A percentile compares a stretch with the other conserved stretches of the same genome.
These are phyloP conservation scores for Chionodraco myersi DNA, from an alignment of 2,113 vertebrate species.

Conservation along the genomic window DNA sequence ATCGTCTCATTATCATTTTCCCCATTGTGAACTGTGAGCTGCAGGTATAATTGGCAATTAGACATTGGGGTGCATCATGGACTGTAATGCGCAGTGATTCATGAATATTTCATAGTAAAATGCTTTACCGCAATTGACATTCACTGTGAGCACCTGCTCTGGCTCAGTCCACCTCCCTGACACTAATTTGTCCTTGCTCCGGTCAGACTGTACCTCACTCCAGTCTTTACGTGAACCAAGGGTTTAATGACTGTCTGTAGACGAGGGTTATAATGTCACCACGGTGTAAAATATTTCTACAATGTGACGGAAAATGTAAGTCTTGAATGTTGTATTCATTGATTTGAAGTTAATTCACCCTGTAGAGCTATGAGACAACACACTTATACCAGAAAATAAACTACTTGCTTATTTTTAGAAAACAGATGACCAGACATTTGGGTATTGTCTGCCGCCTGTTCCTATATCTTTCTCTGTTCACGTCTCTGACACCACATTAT, in stretches of 20 bases:
- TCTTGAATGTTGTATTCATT: constrained; percentile 24
- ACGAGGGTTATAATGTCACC: constrained; percentile 30
- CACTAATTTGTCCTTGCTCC: constrained; percentile 60
- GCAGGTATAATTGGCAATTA: constrained; percentile 69
- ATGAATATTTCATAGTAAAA: constrained; percentile 76
- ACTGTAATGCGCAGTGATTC: constrained; percentile 46
- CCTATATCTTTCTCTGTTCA: constrained; percentile 37
- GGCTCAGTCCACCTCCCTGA: constrained; percentile 46
- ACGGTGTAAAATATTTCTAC: constrained; percentile 11
- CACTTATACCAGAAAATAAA: constrained; percentile 9
- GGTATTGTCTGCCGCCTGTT: constrained; percentile 26
- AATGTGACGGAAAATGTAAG: constrained; percentile 24
- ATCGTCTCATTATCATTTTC: neutral
- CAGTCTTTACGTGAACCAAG: constrained; percentile 10
- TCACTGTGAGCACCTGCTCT: constrained; percentile 49
- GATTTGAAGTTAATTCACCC: neutral
- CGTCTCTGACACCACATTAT: constrained; percentile 43
- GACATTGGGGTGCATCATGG: constrained; percentile 13
- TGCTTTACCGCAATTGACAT: constrained; percentile 53
- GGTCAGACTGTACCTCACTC: constrained; percentile 11
- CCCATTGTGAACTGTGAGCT: constrained; percentile 38
- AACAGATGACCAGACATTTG: constrained; percentile 27
- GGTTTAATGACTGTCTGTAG: constrained; percentile 7
- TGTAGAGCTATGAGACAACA: constrained; percentile 1
- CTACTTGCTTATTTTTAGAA: constrained; percentile 15